Conservation (phyloP, 2,113 vertebrate species). For the Apteryx owenii region DNA sequence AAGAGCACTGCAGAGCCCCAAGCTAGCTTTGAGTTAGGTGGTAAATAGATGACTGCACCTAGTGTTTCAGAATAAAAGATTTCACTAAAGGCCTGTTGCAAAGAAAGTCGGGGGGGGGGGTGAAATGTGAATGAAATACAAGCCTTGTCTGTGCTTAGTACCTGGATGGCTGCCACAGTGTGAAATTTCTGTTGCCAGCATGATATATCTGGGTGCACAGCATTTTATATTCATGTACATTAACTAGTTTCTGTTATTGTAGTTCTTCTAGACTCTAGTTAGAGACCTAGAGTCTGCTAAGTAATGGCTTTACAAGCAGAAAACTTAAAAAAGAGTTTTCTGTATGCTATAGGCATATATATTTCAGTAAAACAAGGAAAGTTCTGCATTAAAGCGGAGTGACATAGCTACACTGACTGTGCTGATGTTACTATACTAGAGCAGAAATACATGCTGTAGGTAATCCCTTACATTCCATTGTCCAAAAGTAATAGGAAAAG, state of each 20-base stretch:
- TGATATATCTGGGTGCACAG: neutral
- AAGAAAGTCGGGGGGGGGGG: neutral
- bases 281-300: neutral
- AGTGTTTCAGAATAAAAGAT: neutral
- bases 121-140: neutral
- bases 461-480: neutral
- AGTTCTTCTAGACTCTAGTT: neutral
- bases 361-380: neutral
- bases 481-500: neutral
- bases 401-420: neutral
- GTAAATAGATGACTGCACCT: neutral
- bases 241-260: neutral
- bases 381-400: too few relatives aligned
- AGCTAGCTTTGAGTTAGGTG: neutral
- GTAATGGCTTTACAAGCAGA: neutral
- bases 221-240: neutral
- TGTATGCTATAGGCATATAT: neutral
- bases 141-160: neutral
- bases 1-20: too few relatives aligned
- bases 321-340: neutral
- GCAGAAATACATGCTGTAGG: neutral
- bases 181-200: neutral
- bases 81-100: neutral
- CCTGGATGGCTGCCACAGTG: neutral
- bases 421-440: neutral